phyloP scores from a whole-genome alignment of 2,113 vertebrate species.

The Collichthys lucidus region DNA sequence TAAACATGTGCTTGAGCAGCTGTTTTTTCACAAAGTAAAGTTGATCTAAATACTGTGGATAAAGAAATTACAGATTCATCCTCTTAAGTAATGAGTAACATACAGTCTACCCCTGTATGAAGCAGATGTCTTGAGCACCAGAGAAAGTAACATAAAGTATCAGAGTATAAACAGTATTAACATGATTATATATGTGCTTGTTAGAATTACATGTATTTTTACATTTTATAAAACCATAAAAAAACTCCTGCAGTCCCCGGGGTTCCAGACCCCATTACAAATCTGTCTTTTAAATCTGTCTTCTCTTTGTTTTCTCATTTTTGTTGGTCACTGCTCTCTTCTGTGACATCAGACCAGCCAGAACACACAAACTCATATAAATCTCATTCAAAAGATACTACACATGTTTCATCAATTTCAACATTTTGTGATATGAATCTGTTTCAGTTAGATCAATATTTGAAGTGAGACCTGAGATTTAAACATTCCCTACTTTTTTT shows the following conservation, averaged over 20 bases:
- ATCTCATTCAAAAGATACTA: not conserved
- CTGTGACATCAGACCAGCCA: not conserved
- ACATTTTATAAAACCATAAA: constrained; percentile 32
- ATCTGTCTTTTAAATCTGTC: not conserved
- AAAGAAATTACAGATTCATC: not conserved
- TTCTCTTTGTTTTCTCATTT: not conserved
- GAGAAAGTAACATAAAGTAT: not conserved
- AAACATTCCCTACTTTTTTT: not conserved
- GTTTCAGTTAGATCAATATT: not conserved
- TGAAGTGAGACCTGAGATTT: constrained; percentile 11
- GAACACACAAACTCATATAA: not conserved
- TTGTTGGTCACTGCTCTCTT: not conserved
- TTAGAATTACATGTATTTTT: constrained; percentile 27
- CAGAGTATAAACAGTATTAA: constrained; percentile 46
- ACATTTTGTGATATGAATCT: not conserved
- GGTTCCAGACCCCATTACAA: constrained; percentile 62
- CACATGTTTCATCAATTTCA: not conserved
- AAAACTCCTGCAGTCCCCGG: not conserved
- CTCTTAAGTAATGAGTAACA: not conserved
- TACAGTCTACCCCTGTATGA: not conserved
- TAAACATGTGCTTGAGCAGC: not conserved
- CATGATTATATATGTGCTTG: constrained; percentile 44
- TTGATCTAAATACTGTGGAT: not conserved
- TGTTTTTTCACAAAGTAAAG: not conserved
- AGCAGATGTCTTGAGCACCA: not conserved